phyloP scores from a whole-genome alignment of 2,797 vertebrate species.

The Oryzias sinensis region DNA sequence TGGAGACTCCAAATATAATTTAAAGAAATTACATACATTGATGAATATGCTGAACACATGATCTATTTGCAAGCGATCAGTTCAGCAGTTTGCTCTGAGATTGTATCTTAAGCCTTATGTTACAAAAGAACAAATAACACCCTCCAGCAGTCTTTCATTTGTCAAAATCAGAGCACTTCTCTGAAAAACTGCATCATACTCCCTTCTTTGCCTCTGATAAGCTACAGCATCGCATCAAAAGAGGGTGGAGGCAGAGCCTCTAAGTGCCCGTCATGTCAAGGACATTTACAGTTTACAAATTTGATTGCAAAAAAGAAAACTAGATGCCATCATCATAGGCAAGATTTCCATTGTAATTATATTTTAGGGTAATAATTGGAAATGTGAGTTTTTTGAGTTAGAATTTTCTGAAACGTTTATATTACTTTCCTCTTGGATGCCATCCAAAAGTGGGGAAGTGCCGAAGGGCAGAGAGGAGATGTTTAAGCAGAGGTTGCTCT shows the following conservation, averaged over 20 bases:
- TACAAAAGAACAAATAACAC: slow-evolving; percentile 13
- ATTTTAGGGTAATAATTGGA: slow-evolving; percentile 93
- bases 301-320: slow-evolving; percentile 70
- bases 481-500: slow-evolving; percentile 88
- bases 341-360: slow-evolving; percentile 94
- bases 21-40: slow-evolving; percentile 35
- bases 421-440: slow-evolving; percentile 82
- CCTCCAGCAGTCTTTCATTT: slow-evolving; percentile 28
- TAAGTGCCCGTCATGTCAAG: slow-evolving; percentile 75
- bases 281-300: slow-evolving; percentile 86
- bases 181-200: slow-evolving; percentile 21
- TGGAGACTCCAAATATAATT: slow-evolving; percentile 43
- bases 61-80: slow-evolving; percentile 13
- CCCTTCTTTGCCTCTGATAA: slow-evolving; percentile 40
- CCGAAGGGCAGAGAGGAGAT: slow-evolving; percentile 90
- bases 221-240: slow-evolving; percentile 33
- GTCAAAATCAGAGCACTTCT: slow-evolving; percentile 16
- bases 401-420: slow-evolving; percentile 96
- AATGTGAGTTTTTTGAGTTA: slow-evolving; percentile 90
- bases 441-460: slow-evolving; percentile 62
- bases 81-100: slow-evolving; percentile 44
- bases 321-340: slow-evolving; percentile 93
- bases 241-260: slow-evolving; percentile 21
- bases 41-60: slow-evolving; percentile 35
- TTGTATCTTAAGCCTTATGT: slow-evolving; percentile 13